phyloP scores from a whole-genome alignment of 2,797 vertebrate species.

The Pseudocheirus occidentalis region DNA sequence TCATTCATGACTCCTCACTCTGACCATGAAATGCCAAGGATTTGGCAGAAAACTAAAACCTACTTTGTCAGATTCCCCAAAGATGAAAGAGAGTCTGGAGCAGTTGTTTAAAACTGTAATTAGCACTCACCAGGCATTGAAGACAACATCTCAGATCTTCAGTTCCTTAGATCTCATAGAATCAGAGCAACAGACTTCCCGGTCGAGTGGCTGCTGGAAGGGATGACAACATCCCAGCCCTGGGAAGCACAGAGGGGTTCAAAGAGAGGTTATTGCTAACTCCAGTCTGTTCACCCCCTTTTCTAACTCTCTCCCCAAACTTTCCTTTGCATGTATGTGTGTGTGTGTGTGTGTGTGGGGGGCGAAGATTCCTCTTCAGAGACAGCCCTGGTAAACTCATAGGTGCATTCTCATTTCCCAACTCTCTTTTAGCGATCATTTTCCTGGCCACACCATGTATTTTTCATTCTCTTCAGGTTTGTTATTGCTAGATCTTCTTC shows the following conservation, averaged over 20 bases:
- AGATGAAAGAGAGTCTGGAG: slow-evolving; percentile 33
- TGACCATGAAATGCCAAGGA: slow-evolving; percentile 39
- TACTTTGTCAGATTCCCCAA: slow-evolving; percentile 44
- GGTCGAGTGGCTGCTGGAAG: neutral
- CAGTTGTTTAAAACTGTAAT: neutral
- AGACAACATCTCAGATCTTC: neutral
- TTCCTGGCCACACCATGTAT: neutral
- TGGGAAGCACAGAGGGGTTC: neutral
- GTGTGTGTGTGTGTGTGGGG: neutral
- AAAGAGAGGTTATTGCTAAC: neutral
- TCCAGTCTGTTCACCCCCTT: neutral
- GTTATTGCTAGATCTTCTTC: neutral
- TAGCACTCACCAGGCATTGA: neutral
- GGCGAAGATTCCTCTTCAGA: neutral
- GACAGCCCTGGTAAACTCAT: neutral
- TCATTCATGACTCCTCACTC: neutral
- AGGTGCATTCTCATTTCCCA: neutral
- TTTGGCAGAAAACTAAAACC: slow-evolving; percentile 44
- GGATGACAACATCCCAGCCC: slow-evolving; percentile 13
- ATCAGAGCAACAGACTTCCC: neutral
- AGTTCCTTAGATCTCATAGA: neutral
- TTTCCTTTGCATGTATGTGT: neutral
- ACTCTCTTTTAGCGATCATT: neutral
- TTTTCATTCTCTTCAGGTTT: neutral
- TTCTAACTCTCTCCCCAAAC: neutral